phyloP scores from a whole-genome alignment of 1,140 invertebrate species.

The Drosophila nannoptera region DNA sequence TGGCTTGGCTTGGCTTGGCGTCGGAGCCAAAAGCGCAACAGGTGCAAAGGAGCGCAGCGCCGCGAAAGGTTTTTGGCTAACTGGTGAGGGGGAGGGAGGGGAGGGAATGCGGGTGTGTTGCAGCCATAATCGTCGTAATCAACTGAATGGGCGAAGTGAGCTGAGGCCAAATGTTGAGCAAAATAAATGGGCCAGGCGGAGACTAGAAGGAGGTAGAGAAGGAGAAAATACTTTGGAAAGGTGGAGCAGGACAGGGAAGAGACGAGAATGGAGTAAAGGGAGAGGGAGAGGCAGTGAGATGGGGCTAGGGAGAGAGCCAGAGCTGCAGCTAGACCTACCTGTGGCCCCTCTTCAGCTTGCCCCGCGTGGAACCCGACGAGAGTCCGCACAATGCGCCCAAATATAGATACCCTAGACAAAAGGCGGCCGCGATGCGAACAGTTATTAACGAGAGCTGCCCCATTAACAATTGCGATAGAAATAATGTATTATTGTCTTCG shows the following conservation, averaged over 20 bases:
- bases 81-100: background rate
- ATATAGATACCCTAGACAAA: background rate
- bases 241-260: no score
- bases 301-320: no score
- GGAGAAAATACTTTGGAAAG: no score
- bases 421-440: background rate
- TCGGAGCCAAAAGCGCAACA: constrained; percentile 57
- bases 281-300: no score
- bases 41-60: constrained; percentile 55
- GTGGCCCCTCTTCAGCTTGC: no score
- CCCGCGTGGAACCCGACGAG: no score
- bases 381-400: no score
- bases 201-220: no score
- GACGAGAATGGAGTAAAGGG: no score
- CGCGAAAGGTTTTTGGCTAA: constrained; percentile 20
- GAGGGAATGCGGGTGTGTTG: constrained; percentile 9
- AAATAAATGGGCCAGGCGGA: constrained; percentile 1
- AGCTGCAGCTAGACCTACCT: no score
- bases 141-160: constrained; percentile 58
- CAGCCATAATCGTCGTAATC: constrained; percentile 64
- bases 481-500: constrained; percentile 27
- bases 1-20: constrained; percentile 28
- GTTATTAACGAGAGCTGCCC: background rate
- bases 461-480: constrained; percentile 9
- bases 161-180: constrained; percentile 15